Conservation (phyloP, 35 echinoderm and acorn worm species). For the Strongylocentrotus purpuratus region DNA sequence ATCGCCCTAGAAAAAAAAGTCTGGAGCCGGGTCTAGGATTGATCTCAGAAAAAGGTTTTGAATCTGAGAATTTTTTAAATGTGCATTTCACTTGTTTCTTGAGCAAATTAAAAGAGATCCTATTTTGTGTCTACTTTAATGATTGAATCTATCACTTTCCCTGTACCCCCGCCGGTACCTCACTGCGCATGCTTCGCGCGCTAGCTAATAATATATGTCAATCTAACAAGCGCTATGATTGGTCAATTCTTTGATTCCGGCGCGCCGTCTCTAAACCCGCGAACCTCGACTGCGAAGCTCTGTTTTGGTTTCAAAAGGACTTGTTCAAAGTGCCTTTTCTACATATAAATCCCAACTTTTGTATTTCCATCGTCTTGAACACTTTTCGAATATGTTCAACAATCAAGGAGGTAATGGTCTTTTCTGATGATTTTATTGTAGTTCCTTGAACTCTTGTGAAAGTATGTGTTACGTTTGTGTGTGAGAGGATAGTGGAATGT, state of each 20-base stretch:
- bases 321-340: too few species aligned
- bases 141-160: too few species aligned
- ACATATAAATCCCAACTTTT: not conserved
- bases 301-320: not conserved
- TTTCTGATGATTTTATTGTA: not conserved
- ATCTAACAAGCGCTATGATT: not conserved
- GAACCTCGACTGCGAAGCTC: not conserved
- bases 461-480: not conserved
- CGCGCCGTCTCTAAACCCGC: not conserved
- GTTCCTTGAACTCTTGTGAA: not conserved
- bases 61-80: too few species aligned
- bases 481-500: not conserved
- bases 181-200: too few species aligned
- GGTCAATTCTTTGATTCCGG: slow-evolving; percentile 3
- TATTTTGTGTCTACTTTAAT: too few species aligned
- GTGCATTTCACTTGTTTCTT: too few species aligned
- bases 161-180: too few species aligned
- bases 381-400: not conserved
- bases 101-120: too few species aligned
- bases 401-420: slow-evolving; percentile 5
- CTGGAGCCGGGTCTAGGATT: too few species aligned
- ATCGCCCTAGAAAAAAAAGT: too few species aligned
- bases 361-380: not conserved
- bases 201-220: too few species aligned
- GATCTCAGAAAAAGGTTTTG: too few species aligned